Conservation (phyloP, 1,140 invertebrate genomes). For the Cheumatopsyche charites region DNA sequence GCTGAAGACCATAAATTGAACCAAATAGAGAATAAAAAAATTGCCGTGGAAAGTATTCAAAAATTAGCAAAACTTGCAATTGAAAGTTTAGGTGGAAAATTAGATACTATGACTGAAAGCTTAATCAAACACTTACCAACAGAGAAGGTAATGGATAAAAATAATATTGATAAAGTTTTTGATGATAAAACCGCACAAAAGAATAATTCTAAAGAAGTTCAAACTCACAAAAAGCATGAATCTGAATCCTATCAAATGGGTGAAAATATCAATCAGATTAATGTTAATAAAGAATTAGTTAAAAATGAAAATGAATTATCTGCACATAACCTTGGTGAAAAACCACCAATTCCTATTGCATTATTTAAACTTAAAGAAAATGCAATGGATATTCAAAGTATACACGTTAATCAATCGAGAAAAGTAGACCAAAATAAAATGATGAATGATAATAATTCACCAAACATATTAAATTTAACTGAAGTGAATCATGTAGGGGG, state of each 20-base stretch:
- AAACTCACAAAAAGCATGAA: constrained; percentile 54
- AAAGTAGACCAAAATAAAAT: not conserved
- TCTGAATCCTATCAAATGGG: constrained; percentile 56
- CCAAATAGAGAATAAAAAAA: constrained; percentile 55
- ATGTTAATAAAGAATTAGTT: constrained; percentile 31
- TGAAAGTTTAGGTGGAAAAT: constrained; percentile 51
- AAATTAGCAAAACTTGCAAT: constrained; percentile 60
- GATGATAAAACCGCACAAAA: not conserved
- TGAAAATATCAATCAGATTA: constrained; percentile 48
- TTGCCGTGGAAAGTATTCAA: constrained; percentile 60
- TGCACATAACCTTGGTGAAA: constrained; percentile 29
- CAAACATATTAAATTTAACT: not conserved
- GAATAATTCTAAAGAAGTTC: constrained; percentile 44
- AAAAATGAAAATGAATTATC: constrained; percentile 41
- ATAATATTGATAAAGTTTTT: not conserved
- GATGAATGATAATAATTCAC: not conserved
- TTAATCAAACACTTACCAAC: not conserved
- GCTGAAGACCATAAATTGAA: constrained; percentile 52
- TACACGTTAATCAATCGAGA: not conserved
- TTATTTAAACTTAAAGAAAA: constrained; percentile 35
- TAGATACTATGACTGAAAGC: constrained; percentile 16
- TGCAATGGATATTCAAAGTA: constrained; percentile 5
- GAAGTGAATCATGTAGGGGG: constrained; percentile 34
- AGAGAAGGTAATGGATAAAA: not conserved
- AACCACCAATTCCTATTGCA: constrained; percentile 36